Evolutionary conservation across 64 coral and sea anemone species (phyloP), one percentile per base, ranked within the genome.

Genomic region (Pocillopora damicornis): DNA sequence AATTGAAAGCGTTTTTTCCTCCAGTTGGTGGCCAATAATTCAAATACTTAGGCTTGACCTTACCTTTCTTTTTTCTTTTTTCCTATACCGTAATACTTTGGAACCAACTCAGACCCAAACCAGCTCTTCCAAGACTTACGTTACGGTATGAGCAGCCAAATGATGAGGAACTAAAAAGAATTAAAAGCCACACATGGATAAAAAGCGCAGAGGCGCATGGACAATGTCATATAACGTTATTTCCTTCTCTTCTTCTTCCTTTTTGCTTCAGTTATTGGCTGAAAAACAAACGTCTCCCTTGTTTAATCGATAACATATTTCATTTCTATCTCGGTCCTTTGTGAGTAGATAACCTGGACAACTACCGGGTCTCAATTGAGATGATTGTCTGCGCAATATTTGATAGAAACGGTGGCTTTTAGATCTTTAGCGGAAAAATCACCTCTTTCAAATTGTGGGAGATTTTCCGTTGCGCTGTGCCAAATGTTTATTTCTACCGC

Each of bases 281-380:
- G 25, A 71, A 71, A 20, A 71, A 20, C 20, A 71, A 71, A 25
- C n/a, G 25, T 23, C 67, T 5, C 67, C 22, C 67, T 0, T n/a
- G 67, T 71, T 23, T 71, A 71, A 71, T 71, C 67, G 67, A 71
- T 71, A n/a, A 71, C 67, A 71, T n/a, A 23, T 71, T 71, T 11
- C 25, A 11, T 11, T n/a, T 18, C 1, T n/a, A 18, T 11, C 20
- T 71, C 25, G 67, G n/a, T 71, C 67, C 20, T 71, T 30, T 12
- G n/a, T 20, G 1, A 11, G 25, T 4, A 23, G 67, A 71, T 71
- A 71, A 71, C 67, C 67, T 71, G 22, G 20, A 25, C 25, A 11
- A n/a, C 11, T 71, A 25, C 20, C 25, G 9, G 67, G 42, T 51
- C 42, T 51, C 42, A 7, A 51, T 51, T 51, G 42, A 4, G 64